Conservation (phyloP, 2,113 vertebrate genomes). For the Clarias gariepinus region DNA sequence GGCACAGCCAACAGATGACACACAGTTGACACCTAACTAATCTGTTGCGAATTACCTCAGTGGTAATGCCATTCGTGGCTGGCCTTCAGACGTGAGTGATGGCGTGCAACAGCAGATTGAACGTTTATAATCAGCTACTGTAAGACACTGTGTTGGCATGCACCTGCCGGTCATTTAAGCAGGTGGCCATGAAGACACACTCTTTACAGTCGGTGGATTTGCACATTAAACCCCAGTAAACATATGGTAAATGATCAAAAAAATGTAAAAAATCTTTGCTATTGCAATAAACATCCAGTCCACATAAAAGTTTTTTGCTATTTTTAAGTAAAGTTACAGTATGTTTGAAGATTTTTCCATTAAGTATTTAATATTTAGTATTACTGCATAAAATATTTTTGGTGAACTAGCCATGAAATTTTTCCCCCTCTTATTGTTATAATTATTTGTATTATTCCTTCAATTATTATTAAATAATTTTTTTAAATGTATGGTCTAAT, state of each 20-base stretch:
- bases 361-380: not conserved
- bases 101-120: slow-evolving; percentile 52
- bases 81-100: slow-evolving; percentile 38
- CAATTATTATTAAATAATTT: too few species aligned
- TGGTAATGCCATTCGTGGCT: slow-evolving; percentile 36
- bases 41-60: slow-evolving; percentile 50
- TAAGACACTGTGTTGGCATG: slow-evolving; percentile 48
- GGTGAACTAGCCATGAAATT: not conserved
- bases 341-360: not conserved
- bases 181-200: slow-evolving; percentile 17
- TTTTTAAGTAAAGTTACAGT: not conserved
- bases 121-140: slow-evolving; percentile 58
- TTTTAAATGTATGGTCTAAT: not conserved
- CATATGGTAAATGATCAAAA: not conserved
- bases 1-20: not conserved
- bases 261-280: not conserved
- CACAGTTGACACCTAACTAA: slow-evolving; percentile 2
- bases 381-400: not conserved
- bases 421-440: not conserved
- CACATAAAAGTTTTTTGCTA: not conserved
- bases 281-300: not conserved
- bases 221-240: not conserved
- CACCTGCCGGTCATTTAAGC: slow-evolving; percentile 46
- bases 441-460: not conserved
- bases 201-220: not conserved